Evolutionary conservation across 2,113 vertebrate species (phyloP).

Genomic region (Neodontobutis hainanensis): DNA sequence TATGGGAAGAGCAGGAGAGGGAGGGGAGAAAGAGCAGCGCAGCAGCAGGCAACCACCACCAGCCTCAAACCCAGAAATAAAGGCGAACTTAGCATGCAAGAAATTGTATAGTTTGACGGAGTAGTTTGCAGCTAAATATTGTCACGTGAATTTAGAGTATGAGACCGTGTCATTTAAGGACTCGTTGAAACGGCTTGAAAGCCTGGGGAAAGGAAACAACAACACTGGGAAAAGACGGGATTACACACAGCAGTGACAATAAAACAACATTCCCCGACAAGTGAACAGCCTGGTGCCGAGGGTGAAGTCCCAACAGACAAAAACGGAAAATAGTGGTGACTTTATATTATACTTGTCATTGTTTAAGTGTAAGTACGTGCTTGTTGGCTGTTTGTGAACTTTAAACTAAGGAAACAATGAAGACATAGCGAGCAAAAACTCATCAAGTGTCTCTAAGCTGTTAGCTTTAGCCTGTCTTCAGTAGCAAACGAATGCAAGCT

Average conservation of each 20-base stretch:
- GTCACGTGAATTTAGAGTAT: constrained; percentile 23
- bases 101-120: constrained; percentile 36
- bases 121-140: constrained; percentile 13
- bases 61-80: constrained; percentile 62
- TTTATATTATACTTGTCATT: constrained; percentile 9
- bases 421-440: constrained; percentile 73
- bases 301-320: constrained; percentile 49
- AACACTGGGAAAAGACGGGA: constrained; percentile 69
- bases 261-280: constrained; percentile 79
- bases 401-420: constrained; percentile 80
- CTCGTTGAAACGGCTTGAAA: constrained; percentile 62
- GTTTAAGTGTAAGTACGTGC: constrained; percentile 19
- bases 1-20: constrained; percentile 62
- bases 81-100: constrained; percentile 55
- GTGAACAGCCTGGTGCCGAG: constrained; percentile 66
- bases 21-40: constrained; percentile 63
- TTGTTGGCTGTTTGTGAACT: constrained; percentile 53
- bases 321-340: constrained; percentile 24
- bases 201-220: constrained; percentile 73
- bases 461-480: constrained; percentile 56
- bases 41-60: constrained; percentile 68
- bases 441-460: constrained; percentile 73
- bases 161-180: constrained; percentile 34
- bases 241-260: constrained; percentile 82
- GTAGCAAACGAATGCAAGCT: constrained; percentile 61